Percentiles rank a stretch among this genome's conserved stretches.
Evolutionary conservation across 2,888 invertebrate genomes (phyloP).

Genomic region (Andrena camellia): DNA sequence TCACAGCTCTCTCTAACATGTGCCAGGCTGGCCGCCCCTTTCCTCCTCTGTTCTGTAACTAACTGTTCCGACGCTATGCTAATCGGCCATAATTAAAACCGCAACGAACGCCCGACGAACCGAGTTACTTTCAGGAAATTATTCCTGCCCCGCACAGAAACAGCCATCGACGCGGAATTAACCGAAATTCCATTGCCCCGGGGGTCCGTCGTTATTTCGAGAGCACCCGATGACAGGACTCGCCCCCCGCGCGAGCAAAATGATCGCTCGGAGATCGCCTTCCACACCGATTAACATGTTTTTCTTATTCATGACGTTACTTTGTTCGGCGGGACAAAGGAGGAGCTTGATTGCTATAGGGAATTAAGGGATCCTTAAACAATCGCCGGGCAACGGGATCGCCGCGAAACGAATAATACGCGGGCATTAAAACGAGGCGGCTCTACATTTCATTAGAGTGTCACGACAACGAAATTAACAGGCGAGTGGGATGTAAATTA

Average conservation of each 20-base stretch:
- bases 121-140: conserved; percentile 26
- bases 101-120: conserved; percentile 14
- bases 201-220: background rate
- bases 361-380: background rate
- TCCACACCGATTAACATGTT: too few relatives aligned
- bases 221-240: background rate
- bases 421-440: conserved; percentile 10
- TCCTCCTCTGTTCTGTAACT: background rate
- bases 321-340: too few relatives aligned
- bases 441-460: conserved; percentile 37
- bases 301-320: too few relatives aligned
- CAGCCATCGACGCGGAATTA: background rate
- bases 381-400: background rate
- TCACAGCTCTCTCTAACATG: background rate
- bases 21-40: background rate
- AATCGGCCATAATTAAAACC: conserved; percentile 48
- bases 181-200: conserved; percentile 11
- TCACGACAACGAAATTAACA: conserved; percentile 28
- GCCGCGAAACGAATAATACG: conserved; percentile 1
- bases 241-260: too few relatives aligned
- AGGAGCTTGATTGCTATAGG: background rate
- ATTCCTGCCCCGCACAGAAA: background rate
- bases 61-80: conserved; percentile 28
- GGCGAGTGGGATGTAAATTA: conserved; percentile 28
- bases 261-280: background rate